Base-by-base conservation (phyloP, 2,113 vertebrate species). In the Oncorhynchus kisutch region DNA sequence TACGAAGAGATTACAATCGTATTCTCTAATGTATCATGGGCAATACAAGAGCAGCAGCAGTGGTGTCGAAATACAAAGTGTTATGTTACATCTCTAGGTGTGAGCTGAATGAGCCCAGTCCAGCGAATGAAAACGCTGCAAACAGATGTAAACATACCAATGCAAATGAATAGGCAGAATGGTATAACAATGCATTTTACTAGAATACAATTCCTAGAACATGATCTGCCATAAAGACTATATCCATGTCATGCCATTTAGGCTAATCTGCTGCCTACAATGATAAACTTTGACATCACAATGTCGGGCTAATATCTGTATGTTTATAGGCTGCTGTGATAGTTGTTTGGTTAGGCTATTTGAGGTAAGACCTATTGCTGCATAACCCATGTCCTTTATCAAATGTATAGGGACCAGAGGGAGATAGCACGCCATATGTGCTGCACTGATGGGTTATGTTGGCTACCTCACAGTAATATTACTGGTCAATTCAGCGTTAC, bases 1-100 rank as follows among this genome's bases (percentile, higher is more conserved):
- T 73, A 77, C 70, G 12, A 39, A 73, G 29, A 20, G 74, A 72
- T 75, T 80, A 75, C 57, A 24, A 57, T 34, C 48, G 39, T 13
- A 62, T 62, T 62, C 59, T 70, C 9, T 3, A n/a, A 20, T 49
- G 34, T 51, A 13, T 31, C 20, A 34, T 25, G 22, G 51, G 45
- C 68, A 70, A 49, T 70, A 24, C 29, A 45, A 22, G 68, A 49
- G 45, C 20, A 20, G 45, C 20, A 20, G 68, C 68, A 49, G 20
- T 70, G 45, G 9, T 48, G 68, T 20, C 45, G 4, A 24, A 54
- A 27, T 48, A 48, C 25, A 48, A 48, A 11, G 51, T 70, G 20
- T 29, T 39, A 20, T 34, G 14, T 67, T 29, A 31, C 68, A 13
- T n/a, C 20, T 14, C 34, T 39, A 45, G 13, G 29, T 34, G 29